Evolutionary conservation across 2,797 vertebrate genomes (phyloP).

Genomic region (Schizopygopsis malacanthus): DNA sequence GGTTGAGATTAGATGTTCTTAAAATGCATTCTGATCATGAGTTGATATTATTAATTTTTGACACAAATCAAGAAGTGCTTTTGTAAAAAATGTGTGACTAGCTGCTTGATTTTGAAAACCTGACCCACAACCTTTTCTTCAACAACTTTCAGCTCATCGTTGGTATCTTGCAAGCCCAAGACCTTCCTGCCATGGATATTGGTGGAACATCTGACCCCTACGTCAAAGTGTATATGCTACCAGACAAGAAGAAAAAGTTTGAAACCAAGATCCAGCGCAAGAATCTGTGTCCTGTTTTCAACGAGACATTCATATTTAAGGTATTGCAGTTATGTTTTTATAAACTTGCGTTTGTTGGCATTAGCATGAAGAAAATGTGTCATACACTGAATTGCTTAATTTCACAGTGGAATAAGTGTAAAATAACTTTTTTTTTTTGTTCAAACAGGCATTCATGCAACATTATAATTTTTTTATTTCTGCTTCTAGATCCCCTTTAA

Average conservation of each 20-base stretch:
- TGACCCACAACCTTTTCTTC: neutral
- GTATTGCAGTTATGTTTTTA: slow-evolving; percentile 62
- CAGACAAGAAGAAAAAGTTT: slow-evolving; percentile 90
- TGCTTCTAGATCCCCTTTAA: slow-evolving; percentile 82
- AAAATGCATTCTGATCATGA: neutral
- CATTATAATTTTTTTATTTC: neutral
- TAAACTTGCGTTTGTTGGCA: neutral
- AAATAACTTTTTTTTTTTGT: neutral
- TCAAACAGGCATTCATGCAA: neutral
- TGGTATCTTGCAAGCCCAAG: slow-evolving; percentile 87
- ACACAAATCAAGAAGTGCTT: neutral
- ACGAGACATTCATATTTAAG: slow-evolving; percentile 90
- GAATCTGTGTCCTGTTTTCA: slow-evolving; percentile 88
- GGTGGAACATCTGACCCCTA: slow-evolving; percentile 91
- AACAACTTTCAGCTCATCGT: slow-evolving; percentile 81
- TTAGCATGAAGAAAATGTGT: neutral
- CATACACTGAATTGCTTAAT: neutral
- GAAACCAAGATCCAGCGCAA: slow-evolving; percentile 92
- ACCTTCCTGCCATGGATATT: slow-evolving; percentile 88
- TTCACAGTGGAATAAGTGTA: neutral
- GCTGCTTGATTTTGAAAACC: neutral
- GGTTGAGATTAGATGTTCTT: neutral
- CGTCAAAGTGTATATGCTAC: slow-evolving; percentile 88
- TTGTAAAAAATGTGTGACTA: neutral
- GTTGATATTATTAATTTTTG: neutral